Evolutionary conservation across 2,113 vertebrate genomes (phyloP), one percentile per base, ranked within the genome.

Genomic region (Aptenodytes forsteri): DNA sequence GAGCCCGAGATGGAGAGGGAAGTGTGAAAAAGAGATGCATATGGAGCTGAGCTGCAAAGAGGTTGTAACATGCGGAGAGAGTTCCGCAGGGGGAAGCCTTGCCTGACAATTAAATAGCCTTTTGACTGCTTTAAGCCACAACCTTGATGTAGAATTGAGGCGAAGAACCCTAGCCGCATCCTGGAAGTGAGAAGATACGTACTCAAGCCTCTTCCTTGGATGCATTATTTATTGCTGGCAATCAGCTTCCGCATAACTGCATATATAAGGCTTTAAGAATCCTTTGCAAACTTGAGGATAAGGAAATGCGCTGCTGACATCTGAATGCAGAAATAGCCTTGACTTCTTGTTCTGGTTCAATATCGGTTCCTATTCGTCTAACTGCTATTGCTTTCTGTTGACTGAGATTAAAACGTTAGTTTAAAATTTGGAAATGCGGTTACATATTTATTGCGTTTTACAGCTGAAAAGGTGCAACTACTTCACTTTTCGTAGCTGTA

Each of bases 11-110:
- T 97, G 98, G 97, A 98, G 97, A 97, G 97, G 96, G 96, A 98
- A 98, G 98, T 98, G 98, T 98, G 98, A 98, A 98, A 98, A 95
- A 98, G 96, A 96, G 97, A 97, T 97, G 97, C 98, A 97, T 97
- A 97, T 95, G 96, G 97, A 97, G 95, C 69, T 93, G 96, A 93
- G 96, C 98, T 93, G 98, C 97, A 97, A 96, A 97, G 94, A 96
- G 95, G 67, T 96, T 96, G 92, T 97, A 90, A 94, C 79, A 95
- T 77, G 96, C 84, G 42, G 95, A 38, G 79, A 86, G 84, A 97
- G 97, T 96, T 98, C 98, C 97, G 97, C 97, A 54, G 90, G 90
- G 92, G 97, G 87, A 97, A 93, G 94, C 50, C 86, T 96, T 84
- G 75, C 90, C 93, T 93, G 96, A 93, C 92, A 94, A 97, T 96